Evolutionary conservation across 2,888 invertebrate species (phyloP), one percentile per base, ranked within the genome.

Genomic region (Lottia gigantea): DNA sequence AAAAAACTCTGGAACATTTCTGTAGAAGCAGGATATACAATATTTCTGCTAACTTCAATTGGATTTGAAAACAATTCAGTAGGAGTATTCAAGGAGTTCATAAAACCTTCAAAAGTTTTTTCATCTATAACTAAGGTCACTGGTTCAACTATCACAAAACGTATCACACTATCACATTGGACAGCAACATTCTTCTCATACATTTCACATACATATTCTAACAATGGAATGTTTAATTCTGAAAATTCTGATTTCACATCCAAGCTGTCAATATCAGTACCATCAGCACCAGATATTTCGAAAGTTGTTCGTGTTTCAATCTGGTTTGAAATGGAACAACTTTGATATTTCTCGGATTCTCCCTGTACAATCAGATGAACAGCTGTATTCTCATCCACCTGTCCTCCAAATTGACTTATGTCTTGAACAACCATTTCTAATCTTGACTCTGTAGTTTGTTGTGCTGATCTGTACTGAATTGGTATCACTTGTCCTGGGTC

Each of bases 1-100:
- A 26, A 31, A 63, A 68, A 46, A 14, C 63, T 63, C 64, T 68
- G 68, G n/a, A 64, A 64, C 68, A 68, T 68, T 49, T 68, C 68
- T 26, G 68, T 49, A 2, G 68, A 46, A 14, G 64, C 63, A 46
- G 62, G 46, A 47, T 64, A 68, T 25, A 46, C 31, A 46, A 68
- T 64, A 64, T 63, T 46, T 46, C 15, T 64, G 15, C 68, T 63
- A 16, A 15, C 25, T 16, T 47, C 47, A 12, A 68, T 31, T 3
- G 46, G 16, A 46, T 16, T 15, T 19, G 19, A 68, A 65, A 40
- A 16, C 16, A 23, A 12, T 55, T 55, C 23, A 55, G 19, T 55
- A 12, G 19, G 19, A 4, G 19, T 23, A 12, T 55, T 55, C 23
- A 23, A 23, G 15, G 55, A 55, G 2, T 55, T 19, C 19, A 55